Evolutionary conservation across 1,140 invertebrate genomes (phyloP).

Genomic region (Drosophila mojavensis): DNA sequence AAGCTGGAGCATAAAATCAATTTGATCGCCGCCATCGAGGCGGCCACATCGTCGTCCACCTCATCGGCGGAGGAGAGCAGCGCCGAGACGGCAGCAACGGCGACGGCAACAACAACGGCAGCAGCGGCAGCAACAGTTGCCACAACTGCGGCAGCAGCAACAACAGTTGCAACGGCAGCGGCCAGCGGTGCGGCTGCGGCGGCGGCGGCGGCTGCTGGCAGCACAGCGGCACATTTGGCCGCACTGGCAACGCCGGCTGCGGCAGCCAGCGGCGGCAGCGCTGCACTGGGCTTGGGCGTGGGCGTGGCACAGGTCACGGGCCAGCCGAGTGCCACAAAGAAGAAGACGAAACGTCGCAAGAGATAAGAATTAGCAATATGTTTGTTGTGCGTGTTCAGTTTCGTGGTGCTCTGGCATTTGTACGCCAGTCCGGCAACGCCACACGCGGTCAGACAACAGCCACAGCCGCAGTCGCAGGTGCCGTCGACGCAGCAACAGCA

Average conservation of each 20-base stretch:
- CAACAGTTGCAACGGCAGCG: neutral
- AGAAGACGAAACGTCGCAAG: conserved; percentile 82
- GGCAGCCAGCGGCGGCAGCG: conserved; percentile 7
- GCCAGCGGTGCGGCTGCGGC: conserved; percentile 1
- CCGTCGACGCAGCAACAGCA: neutral
- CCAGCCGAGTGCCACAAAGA: conserved; percentile 77
- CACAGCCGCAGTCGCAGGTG: conserved; percentile 15
- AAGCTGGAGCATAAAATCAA: conserved; percentile 82
- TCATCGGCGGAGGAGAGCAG: conserved; percentile 78
- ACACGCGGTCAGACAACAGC: conserved; percentile 17
- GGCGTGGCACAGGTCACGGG: conserved; percentile 18
- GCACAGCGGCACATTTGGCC: neutral
- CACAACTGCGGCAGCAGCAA: neutral
- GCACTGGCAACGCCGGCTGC: neutral
- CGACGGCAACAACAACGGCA: neutral
- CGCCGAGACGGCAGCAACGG: conserved; percentile 53
- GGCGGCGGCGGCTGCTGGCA: neutral
- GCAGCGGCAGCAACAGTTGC: neutral
- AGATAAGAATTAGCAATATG: conserved; percentile 84
- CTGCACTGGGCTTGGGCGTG: neutral
- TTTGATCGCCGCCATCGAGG: conserved; percentile 79
- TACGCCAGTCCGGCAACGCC: conserved; percentile 54
- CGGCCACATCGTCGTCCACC: conserved; percentile 78
- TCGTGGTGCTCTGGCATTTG: conserved; percentile 76
- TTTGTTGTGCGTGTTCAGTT: conserved; percentile 83